These are phyloP conservation scores for Drosophila subpulchrella DNA, from an alignment of 1,140 invertebrate genomes.

Conservation along the genomic window DNA sequence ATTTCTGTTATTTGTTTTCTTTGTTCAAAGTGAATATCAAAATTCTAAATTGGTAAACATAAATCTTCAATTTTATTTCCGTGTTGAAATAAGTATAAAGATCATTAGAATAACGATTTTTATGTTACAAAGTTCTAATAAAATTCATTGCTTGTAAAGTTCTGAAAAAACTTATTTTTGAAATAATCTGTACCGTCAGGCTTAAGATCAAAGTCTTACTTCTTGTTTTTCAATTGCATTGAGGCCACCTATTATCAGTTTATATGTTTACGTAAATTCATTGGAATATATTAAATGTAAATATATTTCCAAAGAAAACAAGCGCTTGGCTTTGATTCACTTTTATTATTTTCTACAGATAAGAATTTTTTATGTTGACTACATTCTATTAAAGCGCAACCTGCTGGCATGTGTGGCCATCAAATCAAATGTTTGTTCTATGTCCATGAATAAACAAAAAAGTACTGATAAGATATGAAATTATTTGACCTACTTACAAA, in stretches of 20 bases:
- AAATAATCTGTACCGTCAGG: too few relatives aligned
- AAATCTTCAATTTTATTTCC: background rate
- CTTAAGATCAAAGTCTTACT: constrained; percentile 17
- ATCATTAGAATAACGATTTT: too few relatives aligned
- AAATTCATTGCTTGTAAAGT: background rate
- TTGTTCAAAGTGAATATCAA: background rate
- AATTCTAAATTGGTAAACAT: background rate
- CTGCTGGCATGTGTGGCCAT: constrained; percentile 46
- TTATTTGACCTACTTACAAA: constrained; percentile 62
- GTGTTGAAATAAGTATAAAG: background rate
- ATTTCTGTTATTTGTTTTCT: background rate
- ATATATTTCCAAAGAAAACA: constrained; percentile 14
- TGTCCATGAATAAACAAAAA: constrained; percentile 23
- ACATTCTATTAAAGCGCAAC: constrained; percentile 35
- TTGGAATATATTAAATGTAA: constrained; percentile 5
- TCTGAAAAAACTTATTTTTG: too few relatives aligned
- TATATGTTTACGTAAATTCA: constrained; percentile 1
- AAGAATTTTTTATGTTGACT: constrained; percentile 2
- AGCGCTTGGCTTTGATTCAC: constrained; percentile 17
- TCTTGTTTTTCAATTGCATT: constrained; percentile 25
- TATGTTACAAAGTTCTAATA: too few relatives aligned
- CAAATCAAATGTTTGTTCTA: constrained; percentile 39
- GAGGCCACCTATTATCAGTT: constrained; percentile 27
- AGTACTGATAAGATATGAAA: constrained; percentile 59
- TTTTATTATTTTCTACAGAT: constrained; percentile 20